A percentile compares a stretch with the other conserved stretches of the same genome.
Evolutionary conservation across 2,113 vertebrate species (phyloP).

Genomic region (Azemiops feae): DNA sequence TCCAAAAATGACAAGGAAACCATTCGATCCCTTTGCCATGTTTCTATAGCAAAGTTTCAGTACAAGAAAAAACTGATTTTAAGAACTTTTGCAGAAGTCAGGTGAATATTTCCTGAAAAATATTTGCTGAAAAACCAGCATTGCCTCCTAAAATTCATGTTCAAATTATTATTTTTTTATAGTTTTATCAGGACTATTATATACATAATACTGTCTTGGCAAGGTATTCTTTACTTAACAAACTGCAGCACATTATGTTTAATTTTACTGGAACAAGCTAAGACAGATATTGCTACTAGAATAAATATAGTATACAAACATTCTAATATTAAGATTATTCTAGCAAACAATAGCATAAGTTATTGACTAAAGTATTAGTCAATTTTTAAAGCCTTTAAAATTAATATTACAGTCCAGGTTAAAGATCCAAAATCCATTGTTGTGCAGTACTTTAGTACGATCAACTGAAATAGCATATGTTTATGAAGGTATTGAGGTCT

Average conservation of each 20-base stretch:
- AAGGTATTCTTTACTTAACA: neutral
- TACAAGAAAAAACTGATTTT: neutral
- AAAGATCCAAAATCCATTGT: neutral
- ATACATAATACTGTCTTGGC: neutral
- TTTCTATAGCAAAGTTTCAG: neutral
- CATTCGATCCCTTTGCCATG: neutral
- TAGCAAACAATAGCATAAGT: neutral
- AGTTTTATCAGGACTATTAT: neutral
- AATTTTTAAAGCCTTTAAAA: neutral
- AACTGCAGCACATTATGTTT: neutral
- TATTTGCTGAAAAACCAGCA: neutral
- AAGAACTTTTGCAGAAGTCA: neutral
- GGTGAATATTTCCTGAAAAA: neutral
- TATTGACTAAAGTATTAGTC: neutral
- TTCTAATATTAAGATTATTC: neutral
- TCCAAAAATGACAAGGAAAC: neutral
- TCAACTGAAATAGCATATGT: neutral
- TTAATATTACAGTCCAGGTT: neutral
- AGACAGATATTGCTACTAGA: neutral
- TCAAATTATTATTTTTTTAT: neutral
- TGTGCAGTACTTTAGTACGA: neutral
- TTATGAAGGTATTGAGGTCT: neutral
- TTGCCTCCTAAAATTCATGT: neutral
- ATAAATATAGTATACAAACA: neutral
- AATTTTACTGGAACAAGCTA: neutral